Evolutionary conservation across 1,140 invertebrate genomes (phyloP).

Genomic region (Tachypleus tridentatus): DNA sequence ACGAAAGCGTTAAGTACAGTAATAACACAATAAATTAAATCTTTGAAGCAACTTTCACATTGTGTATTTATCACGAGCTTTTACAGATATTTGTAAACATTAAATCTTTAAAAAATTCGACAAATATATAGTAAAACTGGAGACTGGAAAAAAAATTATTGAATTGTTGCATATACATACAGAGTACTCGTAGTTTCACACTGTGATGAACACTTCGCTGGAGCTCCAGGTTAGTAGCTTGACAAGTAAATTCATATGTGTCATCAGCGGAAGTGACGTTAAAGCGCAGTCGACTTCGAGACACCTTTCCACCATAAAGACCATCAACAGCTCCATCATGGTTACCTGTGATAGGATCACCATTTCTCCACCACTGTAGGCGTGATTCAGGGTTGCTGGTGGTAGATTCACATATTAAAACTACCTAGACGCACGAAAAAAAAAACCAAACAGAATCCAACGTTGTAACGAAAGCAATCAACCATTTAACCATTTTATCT

Average conservation of each 20-base stretch:
- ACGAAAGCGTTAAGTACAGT: background rate
- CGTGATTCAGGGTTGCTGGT: conserved; percentile 84
- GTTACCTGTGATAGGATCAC: conserved; percentile 53
- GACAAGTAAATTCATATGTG: conserved; percentile 74
- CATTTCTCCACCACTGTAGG: conserved; percentile 81
- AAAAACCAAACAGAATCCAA: too few species aligned
- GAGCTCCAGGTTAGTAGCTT: conserved; percentile 74
- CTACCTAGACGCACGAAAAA: conserved; percentile 20
- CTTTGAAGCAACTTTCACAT: background rate
- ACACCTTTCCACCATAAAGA: conserved; percentile 66
- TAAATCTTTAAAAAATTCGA: too few species aligned
- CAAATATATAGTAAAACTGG: too few species aligned
- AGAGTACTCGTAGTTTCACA: conserved; percentile 69
- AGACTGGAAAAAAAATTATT: background rate
- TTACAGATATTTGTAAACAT: background rate
- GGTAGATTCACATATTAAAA: conserved; percentile 73
- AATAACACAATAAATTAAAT: background rate
- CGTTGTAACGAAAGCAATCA: too few species aligned
- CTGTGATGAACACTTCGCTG: conserved; percentile 73
- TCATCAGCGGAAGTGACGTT: conserved; percentile 67
- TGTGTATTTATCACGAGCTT: background rate
- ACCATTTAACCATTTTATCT: too few species aligned
- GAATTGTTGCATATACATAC: conserved; percentile 49
- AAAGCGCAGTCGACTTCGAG: conserved; percentile 62
- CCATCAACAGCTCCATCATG: conserved; percentile 60